These are phyloP conservation scores for Heliconius congener DNA, from an alignment of 1,140 invertebrate genomes.

Conservation along the genomic window DNA sequence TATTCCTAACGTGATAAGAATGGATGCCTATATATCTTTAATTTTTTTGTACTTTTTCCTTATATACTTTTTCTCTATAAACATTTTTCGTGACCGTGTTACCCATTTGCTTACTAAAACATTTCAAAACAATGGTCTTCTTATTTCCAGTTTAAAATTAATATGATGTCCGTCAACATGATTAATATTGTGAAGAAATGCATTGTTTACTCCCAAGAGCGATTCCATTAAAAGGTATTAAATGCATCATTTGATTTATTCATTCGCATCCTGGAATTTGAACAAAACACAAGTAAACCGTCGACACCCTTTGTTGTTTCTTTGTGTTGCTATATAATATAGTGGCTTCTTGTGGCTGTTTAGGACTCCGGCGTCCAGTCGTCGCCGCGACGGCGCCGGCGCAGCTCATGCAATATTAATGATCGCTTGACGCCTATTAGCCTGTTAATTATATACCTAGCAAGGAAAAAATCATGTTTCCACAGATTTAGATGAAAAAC, in stretches of 20 bases:
- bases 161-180: not conserved
- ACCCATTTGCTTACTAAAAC: not conserved
- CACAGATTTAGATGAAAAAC: constrained; percentile 14
- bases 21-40: no score
- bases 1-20: no score
- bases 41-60: not conserved
- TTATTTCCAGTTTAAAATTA: not conserved
- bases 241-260: constrained; percentile 27
- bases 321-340: constrained; percentile 34
- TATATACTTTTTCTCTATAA: not conserved
- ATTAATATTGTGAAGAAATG: not conserved
- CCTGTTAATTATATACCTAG: constrained; percentile 43
- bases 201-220: not conserved
- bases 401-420: constrained; percentile 70
- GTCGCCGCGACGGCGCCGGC: constrained; percentile 58
- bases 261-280: constrained; percentile 19
- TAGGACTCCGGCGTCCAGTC: constrained; percentile 33
- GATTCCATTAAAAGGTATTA: constrained; percentile 21
- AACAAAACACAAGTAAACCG: constrained; percentile 28
- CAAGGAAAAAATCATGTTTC: constrained; percentile 36
- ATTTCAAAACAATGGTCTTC: not conserved
- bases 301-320: constrained; percentile 35
- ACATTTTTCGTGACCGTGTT: not conserved
- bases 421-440: constrained; percentile 49
- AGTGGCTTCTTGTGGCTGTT: not conserved